Percentiles rank a stretch among this genome's conserved stretches.
phyloP scores from a whole-genome alignment of 2,113 vertebrate genomes.

The Oreochromis spilurus region DNA sequence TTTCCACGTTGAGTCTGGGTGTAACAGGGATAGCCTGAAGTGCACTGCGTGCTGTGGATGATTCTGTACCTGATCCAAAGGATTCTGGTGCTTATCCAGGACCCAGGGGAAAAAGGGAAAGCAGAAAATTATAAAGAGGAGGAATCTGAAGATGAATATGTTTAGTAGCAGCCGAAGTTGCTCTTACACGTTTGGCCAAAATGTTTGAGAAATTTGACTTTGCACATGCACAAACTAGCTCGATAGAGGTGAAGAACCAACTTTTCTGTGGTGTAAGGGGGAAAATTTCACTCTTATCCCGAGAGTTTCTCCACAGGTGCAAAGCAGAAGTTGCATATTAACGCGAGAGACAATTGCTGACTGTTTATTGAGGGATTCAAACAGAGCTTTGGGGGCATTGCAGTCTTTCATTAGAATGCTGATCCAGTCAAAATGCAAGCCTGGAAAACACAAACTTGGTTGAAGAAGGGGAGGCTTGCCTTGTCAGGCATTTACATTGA shows the following conservation, averaged over 20 bases:
- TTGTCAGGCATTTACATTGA: slow-evolving; percentile 68
- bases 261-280: neutral
- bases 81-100: slow-evolving; percentile 12
- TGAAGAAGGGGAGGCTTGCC: slow-evolving; percentile 47
- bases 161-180: neutral
- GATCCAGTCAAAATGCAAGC: slow-evolving; percentile 50
- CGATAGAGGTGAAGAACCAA: neutral
- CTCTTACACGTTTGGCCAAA: neutral
- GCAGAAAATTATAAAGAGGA: slow-evolving; percentile 1
- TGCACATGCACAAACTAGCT: neutral
- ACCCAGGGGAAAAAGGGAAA: slow-evolving; percentile 22
- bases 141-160: slow-evolving; percentile 1
- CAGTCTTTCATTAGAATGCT: slow-evolving; percentile 65
- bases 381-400: slow-evolving; percentile 35
- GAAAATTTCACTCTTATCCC: neutral
- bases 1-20: slow-evolving; percentile 13
- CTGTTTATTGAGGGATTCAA: slow-evolving; percentile 44
- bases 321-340: slow-evolving; percentile 36
- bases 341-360: slow-evolving; percentile 53
- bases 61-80: slow-evolving; percentile 40
- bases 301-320: slow-evolving; percentile 33
- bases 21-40: slow-evolving; percentile 5
- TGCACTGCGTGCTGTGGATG: slow-evolving; percentile 7
- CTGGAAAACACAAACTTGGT: slow-evolving; percentile 58
- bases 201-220: neutral